Conservation (phyloP, 2,113 vertebrate species). For the Donacobius atricapilla region DNA sequence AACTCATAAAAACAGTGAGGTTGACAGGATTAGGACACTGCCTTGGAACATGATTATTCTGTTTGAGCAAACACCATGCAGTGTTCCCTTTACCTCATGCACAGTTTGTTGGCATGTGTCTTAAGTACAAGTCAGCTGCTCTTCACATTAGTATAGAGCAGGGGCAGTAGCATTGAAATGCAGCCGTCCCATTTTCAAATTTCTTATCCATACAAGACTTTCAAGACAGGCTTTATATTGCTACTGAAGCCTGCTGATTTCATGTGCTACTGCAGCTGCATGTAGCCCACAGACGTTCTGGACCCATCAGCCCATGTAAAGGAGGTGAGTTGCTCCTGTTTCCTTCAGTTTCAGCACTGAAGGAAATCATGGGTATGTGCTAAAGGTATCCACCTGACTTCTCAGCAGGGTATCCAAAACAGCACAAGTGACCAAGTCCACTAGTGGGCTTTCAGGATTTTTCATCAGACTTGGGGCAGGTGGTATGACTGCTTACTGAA, state of each 20-base stretch:
- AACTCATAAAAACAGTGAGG: neutral
- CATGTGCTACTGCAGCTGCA: neutral
- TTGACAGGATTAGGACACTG: constrained; percentile 36
- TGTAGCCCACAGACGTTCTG: neutral
- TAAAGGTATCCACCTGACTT: neutral
- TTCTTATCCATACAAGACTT: neutral
- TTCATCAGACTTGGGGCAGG: neutral
- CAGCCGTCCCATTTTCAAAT: neutral
- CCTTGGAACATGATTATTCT: neutral
- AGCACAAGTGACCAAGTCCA: neutral
- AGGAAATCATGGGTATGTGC: fast-evolving
- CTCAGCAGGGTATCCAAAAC: neutral
- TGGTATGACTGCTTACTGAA: neutral
- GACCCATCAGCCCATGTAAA: neutral
- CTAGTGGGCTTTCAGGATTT: neutral
- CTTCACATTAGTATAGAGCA: neutral
- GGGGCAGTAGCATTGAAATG: neutral
- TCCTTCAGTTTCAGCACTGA: neutral
- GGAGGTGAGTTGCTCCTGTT: neutral
- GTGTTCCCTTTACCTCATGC: neutral
- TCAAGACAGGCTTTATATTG: neutral
- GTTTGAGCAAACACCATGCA: neutral
- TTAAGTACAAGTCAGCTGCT: neutral
- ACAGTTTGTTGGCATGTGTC: neutral
- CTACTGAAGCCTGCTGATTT: neutral